phyloP scores from a whole-genome alignment of 1,140 invertebrate species.

The Varroa destructor region DNA sequence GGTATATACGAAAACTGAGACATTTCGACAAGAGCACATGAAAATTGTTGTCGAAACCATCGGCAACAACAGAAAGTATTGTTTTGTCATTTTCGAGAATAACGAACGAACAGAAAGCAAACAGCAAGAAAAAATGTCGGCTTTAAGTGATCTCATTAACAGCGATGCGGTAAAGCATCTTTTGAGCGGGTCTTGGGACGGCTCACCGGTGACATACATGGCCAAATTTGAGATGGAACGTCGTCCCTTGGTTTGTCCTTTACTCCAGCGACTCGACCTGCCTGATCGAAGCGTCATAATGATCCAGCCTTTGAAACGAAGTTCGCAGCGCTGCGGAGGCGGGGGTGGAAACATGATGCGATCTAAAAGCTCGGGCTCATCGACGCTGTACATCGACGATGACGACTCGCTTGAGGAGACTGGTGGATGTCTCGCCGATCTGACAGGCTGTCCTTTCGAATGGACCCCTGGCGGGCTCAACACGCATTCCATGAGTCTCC shows the following conservation, averaged over 20 bases:
- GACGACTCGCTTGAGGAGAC: conserved; percentile 14
- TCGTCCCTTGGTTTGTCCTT: background rate
- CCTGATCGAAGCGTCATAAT: conserved; percentile 16
- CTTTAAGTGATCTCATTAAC: conserved; percentile 22
- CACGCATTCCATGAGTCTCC: conserved; percentile 19
- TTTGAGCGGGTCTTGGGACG: conserved; percentile 14
- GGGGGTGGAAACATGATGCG: conserved; percentile 4
- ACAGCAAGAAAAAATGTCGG: conserved; percentile 3
- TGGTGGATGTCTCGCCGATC: conserved; percentile 21
- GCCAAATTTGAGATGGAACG: conserved; percentile 18
- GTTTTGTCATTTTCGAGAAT: too few species aligned
- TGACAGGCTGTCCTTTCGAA: conserved; percentile 20
- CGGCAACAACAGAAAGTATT: too few species aligned
- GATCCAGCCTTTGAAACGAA: conserved; percentile 13
- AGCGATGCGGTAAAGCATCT: conserved; percentile 12
- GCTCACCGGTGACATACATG: conserved; percentile 14
- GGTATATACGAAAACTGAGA: too few species aligned
- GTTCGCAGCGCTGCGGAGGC: background rate
- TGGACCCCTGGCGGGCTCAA: conserved; percentile 11
- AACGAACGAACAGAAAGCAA: too few species aligned
- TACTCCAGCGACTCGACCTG: conserved; percentile 16
- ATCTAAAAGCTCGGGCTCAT: conserved; percentile 18
- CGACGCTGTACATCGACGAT: conserved; percentile 24
- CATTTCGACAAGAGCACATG: too few species aligned
- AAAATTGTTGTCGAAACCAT: too few species aligned